Evolutionary conservation across 2,888 invertebrate genomes (phyloP), one percentile per base, ranked within the genome.

Genomic region (Lasiommata megera): DNA sequence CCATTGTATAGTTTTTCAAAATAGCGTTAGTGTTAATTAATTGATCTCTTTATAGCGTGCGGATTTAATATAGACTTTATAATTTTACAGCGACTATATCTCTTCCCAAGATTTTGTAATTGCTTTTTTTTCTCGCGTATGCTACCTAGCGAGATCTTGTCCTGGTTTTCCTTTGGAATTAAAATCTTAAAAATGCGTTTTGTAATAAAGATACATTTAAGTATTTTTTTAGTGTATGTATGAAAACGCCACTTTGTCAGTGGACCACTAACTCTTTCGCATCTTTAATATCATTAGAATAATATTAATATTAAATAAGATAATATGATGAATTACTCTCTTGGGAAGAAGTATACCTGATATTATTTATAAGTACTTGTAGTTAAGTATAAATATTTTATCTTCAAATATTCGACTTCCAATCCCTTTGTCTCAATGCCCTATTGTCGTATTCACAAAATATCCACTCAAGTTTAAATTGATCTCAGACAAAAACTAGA

Each of bases 21-120:
- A 38, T 55, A 51, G 44, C 7, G 14, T 44, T 38, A 41, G 41
- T 38, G 36, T 51, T 44, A 44, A 50, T 50, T 56, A 23, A 57
- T 54, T 61, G 60, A 61, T 61, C 57, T 61, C 60, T 34, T 47
- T 53, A 8, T 36, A 50, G 48, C 23, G 23, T 28, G 28, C 23
- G 23, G 12, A 12, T 12, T 43, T 12, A 43, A 23, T 23, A n/a
- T 29, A 43, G 9, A 28, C 44, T 44, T 44, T 44, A 28, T 44
- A 44, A 44, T 28, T 3, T 29, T 12, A 23, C 1, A 28, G 44
- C 28, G 1, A 28, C 3, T n/a, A 18, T 41, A 43, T 12, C 12
- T 28, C 2, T 28, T 44, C 28, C 44, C 44, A 29, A 44, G 44
- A 28, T 14, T 28, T 7, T 14, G 8, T 7, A n/a, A 23, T n/a